These are phyloP conservation scores for Edolisoma coerulescens DNA, from an alignment of 2,113 vertebrate genomes.

Conservation along the genomic window DNA sequence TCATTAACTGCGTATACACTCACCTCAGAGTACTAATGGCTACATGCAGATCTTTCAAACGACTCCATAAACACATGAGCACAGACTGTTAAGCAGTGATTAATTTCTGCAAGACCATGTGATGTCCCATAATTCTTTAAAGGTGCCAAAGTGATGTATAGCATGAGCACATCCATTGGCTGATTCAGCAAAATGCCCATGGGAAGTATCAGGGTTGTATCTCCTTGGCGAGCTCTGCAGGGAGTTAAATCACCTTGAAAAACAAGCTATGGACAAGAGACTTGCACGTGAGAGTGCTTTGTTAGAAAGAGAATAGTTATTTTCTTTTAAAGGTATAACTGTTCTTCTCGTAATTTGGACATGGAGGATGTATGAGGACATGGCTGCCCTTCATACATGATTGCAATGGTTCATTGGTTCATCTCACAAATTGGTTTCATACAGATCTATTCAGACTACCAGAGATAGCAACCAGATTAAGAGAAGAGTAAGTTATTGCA, in stretches of 20 bases:
- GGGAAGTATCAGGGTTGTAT: constrained; percentile 27
- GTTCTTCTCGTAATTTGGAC: not conserved
- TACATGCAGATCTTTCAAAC: constrained; percentile 65
- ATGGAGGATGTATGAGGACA: not conserved
- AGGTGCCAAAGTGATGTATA: constrained; percentile 70
- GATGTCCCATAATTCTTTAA: constrained; percentile 66
- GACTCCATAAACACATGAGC: constrained; percentile 68
- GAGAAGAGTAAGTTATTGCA: not conserved
- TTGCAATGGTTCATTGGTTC: not conserved
- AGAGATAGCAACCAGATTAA: not conserved
- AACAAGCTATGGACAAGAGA: not conserved
- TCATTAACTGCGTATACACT: constrained; percentile 61
- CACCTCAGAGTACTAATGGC: constrained; percentile 24
- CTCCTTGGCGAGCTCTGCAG: not conserved
- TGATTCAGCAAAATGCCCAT: constrained; percentile 66
- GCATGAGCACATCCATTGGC: constrained; percentile 7
- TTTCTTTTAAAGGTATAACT: not conserved
- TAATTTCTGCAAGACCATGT: constrained; percentile 66
- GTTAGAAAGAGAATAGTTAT: not conserved
- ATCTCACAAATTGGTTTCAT: not conserved
- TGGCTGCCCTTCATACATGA: not conserved
- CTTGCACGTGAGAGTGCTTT: not conserved
- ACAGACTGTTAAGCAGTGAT: constrained; percentile 74
- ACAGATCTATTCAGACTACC: not conserved
- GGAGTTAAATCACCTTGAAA: constrained; percentile 70